Evolutionary conservation across 2,113 vertebrate species (phyloP).

Genomic region (Delphinapterus leucas): DNA sequence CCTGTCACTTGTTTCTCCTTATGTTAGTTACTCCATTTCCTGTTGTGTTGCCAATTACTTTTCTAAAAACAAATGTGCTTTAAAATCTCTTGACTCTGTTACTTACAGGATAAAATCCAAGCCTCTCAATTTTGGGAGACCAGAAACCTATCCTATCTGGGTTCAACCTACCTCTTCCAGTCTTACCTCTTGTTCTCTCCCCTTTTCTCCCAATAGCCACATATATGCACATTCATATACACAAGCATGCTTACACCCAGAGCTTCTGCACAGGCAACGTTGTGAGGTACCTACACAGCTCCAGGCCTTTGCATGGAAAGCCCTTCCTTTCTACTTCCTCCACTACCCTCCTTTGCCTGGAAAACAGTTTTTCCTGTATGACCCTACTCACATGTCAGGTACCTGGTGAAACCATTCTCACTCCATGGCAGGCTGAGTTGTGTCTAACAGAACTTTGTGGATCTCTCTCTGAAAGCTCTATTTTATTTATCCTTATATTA

Average conservation of each 20-base stretch:
- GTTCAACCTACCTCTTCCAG: neutral
- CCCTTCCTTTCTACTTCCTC: neutral
- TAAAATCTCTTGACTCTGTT: conserved; percentile 22
- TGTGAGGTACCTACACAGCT: neutral
- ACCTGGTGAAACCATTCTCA: neutral
- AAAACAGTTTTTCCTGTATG: neutral
- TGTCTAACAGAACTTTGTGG: neutral
- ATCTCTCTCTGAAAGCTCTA: neutral
- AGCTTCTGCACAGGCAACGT: neutral
- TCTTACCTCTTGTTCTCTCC: neutral
- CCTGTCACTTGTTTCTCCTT: neutral
- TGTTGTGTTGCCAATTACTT: neutral
- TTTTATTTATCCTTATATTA: neutral
- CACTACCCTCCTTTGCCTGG: neutral
- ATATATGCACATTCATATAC: neutral
- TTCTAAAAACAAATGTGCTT: conserved; percentile 10
- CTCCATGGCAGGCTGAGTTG: neutral
- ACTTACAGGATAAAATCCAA: neutral
- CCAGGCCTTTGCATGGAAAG: neutral
- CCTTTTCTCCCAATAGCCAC: neutral
- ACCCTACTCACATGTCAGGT: neutral
- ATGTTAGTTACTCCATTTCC: neutral
- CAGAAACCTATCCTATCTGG: neutral
- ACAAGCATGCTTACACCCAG: neutral
- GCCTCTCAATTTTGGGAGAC: neutral